phyloP scores from a whole-genome alignment of 2,888 invertebrate genomes.

The Aleiodes leptofemur region DNA sequence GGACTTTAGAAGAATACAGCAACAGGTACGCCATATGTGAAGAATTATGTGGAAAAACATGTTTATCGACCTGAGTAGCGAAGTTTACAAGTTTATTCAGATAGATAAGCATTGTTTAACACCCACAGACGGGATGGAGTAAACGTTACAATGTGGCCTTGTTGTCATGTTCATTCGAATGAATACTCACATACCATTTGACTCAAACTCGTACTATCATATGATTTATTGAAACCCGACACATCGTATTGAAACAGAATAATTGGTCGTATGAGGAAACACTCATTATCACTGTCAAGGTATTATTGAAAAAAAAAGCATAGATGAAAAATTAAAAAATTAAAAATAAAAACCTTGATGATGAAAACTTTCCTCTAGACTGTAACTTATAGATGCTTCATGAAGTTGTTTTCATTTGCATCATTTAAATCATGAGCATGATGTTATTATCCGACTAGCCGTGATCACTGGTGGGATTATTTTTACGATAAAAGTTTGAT shows the following conservation, averaged over 20 bases:
- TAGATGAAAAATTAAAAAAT: background rate
- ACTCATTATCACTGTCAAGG: no score
- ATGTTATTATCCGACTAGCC: conserved; percentile 6
- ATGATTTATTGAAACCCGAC: no score
- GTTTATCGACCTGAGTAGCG: conserved; percentile 13
- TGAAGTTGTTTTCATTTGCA: background rate
- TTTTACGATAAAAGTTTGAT: conserved; percentile 22
- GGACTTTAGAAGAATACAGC: background rate
- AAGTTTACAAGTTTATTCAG: conserved; percentile 25
- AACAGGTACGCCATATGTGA: conserved; percentile 6
- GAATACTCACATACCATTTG: background rate
- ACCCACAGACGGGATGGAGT: background rate
- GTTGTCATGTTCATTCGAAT: background rate
- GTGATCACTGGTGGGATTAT: conserved; percentile 6
- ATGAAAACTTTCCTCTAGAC: background rate
- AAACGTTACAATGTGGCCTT: conserved; percentile 3
- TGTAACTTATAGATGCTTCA: conserved; percentile 4
- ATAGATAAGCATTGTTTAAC: conserved; percentile 5
- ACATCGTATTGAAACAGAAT: no score
- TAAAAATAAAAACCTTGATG: background rate
- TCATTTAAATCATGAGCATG: conserved; percentile 19
- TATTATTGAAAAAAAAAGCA: background rate
- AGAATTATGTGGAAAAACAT: conserved; percentile 4
- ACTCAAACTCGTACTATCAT: background rate
- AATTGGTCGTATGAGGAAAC: no score